Evolutionary conservation across 2,888 invertebrate species (phyloP), one percentile per base, ranked within the genome.

Genomic region (Ligdia adustata): DNA sequence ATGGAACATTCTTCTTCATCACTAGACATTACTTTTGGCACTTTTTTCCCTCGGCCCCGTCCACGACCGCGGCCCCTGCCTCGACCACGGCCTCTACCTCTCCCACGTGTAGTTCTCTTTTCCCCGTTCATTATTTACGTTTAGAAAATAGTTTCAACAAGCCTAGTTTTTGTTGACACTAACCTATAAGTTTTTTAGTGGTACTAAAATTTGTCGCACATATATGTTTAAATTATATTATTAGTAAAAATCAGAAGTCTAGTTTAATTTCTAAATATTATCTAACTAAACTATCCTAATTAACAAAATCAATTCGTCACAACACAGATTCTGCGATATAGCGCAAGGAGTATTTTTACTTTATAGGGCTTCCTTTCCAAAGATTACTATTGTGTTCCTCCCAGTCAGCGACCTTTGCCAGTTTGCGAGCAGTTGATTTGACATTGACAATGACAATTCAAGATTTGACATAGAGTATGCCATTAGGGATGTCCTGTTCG

Each of bases 81-180:
- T 18, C 96, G 92, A 13, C 95, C 95, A 20, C 95, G 91, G n/a
- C 96, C 95, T 18, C 95, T 91, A 33, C 95, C 94, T 64, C 96
- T 89, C 11, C 95, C 95, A 41, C 95, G 92, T 26, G 92, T 80
- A 68, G 94, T 93, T 68, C 93, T 92, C 70, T 93, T 92, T 57
- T 91, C 91, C 65, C 76, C 78, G 63, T 91, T 91, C 91, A 91
- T 91, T 38, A 37, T 57, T 55, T 22, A 22, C n/a, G n/a, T n/a
- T n/a, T n/a, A n/a, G n/a, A n/a, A n/a, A n/a, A n/a, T 22, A n/a
- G 4, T 22, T 6, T 22, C 6, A 4, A 22, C 6, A 22, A 13
- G 6, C 2, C 15, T 22, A 4, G 9, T 14, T 9, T 24, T 31
- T 14, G 44, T 29, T 52, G 50, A 11, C 29, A 52, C 16, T 61